A percentile compares a stretch with the other conserved stretches of the same genome.
Conservation (phyloP, 2,113 vertebrate genomes). For the Zosterops japonicus region DNA sequence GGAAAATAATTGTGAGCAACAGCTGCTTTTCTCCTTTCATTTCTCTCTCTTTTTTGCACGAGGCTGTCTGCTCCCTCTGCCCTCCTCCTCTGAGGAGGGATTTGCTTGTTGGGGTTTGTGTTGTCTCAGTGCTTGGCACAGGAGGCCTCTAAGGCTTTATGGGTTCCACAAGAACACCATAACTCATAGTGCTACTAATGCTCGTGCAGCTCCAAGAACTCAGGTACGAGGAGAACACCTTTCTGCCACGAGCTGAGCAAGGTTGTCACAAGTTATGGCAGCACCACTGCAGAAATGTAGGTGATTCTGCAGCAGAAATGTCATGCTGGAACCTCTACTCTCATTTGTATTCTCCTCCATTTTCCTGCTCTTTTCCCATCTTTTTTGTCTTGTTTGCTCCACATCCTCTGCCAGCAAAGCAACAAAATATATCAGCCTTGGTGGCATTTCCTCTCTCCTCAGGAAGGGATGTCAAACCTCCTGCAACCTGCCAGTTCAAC, state of each 20-base stretch:
- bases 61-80: neutral
- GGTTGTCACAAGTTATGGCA: neutral
- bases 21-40: neutral
- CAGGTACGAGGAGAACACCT: neutral
- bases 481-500: neutral
- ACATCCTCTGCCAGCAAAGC: neutral
- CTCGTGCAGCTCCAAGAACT: neutral
- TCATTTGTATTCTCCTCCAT: neutral
- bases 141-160: neutral
- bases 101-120: neutral
- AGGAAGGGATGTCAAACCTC: neutral
- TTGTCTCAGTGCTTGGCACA: neutral
- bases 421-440: neutral
- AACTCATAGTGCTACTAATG: neutral
- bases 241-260: neutral
- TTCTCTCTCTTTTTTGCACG: neutral
- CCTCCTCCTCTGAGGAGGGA: neutral
- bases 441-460: neutral
- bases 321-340: neutral
- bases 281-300: neutral
- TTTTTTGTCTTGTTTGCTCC: neutral
- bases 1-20: neutral
- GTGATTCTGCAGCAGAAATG: neutral
- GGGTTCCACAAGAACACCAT: neutral
- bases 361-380: neutral